Base-by-base conservation (phyloP, 2,797 vertebrate genomes). In the Chaunax sp. region DNA sequence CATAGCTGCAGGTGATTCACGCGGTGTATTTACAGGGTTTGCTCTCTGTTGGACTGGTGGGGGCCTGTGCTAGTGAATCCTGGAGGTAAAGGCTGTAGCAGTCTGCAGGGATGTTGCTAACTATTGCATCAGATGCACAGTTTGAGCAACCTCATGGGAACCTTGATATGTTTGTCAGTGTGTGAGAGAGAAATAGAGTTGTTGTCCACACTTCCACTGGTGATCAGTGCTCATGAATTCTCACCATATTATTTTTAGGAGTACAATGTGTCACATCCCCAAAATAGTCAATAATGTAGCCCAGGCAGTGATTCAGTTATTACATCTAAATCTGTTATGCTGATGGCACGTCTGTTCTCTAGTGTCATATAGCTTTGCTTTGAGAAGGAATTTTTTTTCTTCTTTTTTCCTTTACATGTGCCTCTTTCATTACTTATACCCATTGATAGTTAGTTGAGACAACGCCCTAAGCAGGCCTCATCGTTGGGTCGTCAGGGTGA, bases 101-200 rank as follows among this genome's bases (percentile, higher is more conserved):
- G 77, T 73, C 87, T 84, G 84, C 66, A 72, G 83, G 81, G 85
- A 89, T 83, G 88, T 93, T 94, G 90, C 92, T 88, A 63, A 81
- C 71, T 88, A 82, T 93, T 94, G 90, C 93, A 93, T 94, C 94
- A 94, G 91, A 85, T 81, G 63, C 80, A 82, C 75, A 63, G 50
- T 85, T 78, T 75, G 69, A 73, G 77, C 43, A 20, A 2, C 69
- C 83, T 81, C 86, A 45, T 30, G 75, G 84, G 87, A 82, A 84
- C 37, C 46, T 60, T 45, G 16, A 54, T 57, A 35, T 60, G 30
- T 58, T 38, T 33, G 20, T 38, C 15, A 23, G 18, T 56, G 38
- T 37, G 45, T 8, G 63, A 26, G 54, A 68, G 59, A 76, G 50
- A 76, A 78, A 85, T 49, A 62, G 62, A 82, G 80, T 18, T 73